phyloP scores from a whole-genome alignment of 2,797 vertebrate species.

The Salmo trutta region DNA sequence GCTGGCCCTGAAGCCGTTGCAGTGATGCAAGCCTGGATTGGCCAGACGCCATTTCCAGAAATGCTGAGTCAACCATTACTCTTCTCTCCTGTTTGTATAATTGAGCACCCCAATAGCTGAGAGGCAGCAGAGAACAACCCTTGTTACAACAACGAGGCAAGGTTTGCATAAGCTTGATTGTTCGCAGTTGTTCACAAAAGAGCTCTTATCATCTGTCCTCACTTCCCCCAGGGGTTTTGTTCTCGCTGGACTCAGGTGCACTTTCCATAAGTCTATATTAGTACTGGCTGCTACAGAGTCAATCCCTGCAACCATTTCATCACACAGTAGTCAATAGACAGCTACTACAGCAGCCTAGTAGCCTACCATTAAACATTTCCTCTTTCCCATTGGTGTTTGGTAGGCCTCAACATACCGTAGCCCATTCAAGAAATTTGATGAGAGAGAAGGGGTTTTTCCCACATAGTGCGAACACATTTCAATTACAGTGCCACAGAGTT shows the following conservation, averaged over 20 bases:
- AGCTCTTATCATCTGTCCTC: not conserved
- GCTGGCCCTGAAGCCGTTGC: not conserved
- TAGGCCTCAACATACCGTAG: constrained; percentile 1
- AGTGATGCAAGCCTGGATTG: not conserved
- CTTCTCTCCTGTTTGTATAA: not conserved
- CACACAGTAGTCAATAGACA: not conserved
- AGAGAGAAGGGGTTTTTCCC: not conserved
- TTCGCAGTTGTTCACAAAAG: not conserved
- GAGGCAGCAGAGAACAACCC: not conserved
- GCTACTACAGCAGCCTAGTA: not conserved
- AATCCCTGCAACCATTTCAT: not conserved
- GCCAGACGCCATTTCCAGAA: not conserved
- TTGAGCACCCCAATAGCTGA: not conserved
- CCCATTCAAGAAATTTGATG: not conserved
- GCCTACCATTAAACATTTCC: not conserved
- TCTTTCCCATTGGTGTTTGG: not conserved
- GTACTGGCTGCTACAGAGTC: not conserved
- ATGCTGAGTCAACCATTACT: constrained; percentile 5
- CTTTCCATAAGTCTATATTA: not conserved
- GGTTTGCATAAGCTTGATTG: not conserved
- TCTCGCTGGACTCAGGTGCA: not conserved
- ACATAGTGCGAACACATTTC: not conserved
- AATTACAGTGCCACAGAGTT: not conserved
- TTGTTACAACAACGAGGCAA: not conserved
- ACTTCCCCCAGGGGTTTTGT: not conserved